Evolutionary conservation across 1,140 invertebrate genomes (phyloP).

Genomic region (Drosophila nasuta): DNA sequence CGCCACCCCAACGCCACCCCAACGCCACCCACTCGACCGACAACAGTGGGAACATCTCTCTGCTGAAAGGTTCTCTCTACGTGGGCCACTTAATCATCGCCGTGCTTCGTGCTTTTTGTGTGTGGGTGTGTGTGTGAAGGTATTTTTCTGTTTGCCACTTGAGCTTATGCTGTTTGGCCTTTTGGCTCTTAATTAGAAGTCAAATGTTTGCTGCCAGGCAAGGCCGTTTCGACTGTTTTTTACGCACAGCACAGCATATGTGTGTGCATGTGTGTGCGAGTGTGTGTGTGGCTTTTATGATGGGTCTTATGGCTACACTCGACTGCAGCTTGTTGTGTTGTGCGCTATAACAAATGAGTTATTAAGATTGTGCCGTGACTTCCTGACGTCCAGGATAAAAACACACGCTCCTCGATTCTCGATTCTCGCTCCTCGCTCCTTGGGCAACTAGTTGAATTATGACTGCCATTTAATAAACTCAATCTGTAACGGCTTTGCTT

Average conservation of each 20-base stretch:
- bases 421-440: too few species aligned
- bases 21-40: background rate
- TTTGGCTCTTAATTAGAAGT: constrained; percentile 73
- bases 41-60: constrained; percentile 14
- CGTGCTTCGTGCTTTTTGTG: constrained; percentile 20
- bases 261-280: constrained; percentile 3
- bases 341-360: constrained; percentile 71
- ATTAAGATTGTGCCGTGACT: constrained; percentile 60
- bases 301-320: constrained; percentile 71
- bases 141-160: constrained; percentile 59
- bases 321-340: constrained; percentile 64
- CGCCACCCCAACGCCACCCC: too few species aligned
- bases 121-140: constrained; percentile 20
- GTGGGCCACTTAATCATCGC: constrained; percentile 75
- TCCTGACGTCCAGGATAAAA: constrained; percentile 29
- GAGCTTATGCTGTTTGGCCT: constrained; percentile 39
- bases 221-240: constrained; percentile 65
- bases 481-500: constrained; percentile 33
- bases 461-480: constrained; percentile 42
- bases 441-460: constrained; percentile 26
- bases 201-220: constrained; percentile 72
- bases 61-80: constrained; percentile 35
- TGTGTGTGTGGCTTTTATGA: constrained; percentile 52
- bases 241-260: constrained; percentile 60
- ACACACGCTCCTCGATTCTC: too few species aligned